These are phyloP conservation scores for Crocuta crocuta DNA, from an alignment of 2,113 vertebrate genomes.

Conservation along the genomic window DNA sequence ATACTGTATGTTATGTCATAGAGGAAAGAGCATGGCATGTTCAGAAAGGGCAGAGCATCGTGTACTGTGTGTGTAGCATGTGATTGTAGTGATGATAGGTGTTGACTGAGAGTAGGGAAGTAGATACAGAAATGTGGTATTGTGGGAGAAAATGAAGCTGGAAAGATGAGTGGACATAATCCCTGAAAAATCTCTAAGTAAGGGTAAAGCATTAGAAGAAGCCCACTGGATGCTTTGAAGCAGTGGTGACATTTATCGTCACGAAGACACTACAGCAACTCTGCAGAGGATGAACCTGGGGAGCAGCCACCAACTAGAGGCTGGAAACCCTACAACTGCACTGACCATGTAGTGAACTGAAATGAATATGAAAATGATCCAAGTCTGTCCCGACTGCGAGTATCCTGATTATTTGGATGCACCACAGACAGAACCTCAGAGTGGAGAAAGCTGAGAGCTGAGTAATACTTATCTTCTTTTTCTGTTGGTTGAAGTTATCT, in stretches of 20 bases:
- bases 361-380: not conserved
- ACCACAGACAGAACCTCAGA: not conserved
- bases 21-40: not conserved
- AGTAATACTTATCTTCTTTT: slow-evolving; percentile 98
- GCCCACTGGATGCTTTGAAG: not conserved
- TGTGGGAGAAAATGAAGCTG: not conserved
- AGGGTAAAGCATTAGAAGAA: not conserved
- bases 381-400: not conserved
- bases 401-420: not conserved
- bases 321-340: not conserved
- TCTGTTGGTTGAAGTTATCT: slow-evolving; percentile 99
- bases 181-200: not conserved
- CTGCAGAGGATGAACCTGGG: not conserved
- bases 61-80: not conserved
- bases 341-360: not conserved
- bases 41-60: not conserved
- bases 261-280: not conserved
- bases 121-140: not conserved
- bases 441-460: slow-evolving; percentile 14
- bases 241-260: not conserved
- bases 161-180: not conserved
- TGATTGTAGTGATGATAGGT: not conserved
- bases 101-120: not conserved
- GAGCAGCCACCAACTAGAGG: not conserved
- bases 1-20: not conserved